phyloP scores from a whole-genome alignment of 2,888 invertebrate genomes.

The Eristalis intricaria region DNA sequence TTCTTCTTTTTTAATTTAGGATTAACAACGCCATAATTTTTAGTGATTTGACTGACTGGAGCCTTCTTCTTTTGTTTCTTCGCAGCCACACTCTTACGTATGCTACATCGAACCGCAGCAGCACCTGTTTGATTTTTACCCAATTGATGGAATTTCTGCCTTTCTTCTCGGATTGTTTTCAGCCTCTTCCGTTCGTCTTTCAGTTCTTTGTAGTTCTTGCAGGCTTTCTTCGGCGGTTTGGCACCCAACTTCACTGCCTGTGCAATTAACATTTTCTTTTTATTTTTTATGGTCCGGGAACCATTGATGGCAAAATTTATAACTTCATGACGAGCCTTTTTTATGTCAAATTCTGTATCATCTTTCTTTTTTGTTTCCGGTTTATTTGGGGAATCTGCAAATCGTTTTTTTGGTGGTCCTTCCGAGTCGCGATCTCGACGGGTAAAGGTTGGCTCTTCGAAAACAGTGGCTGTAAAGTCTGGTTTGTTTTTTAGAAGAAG shows the following conservation, averaged over 20 bases:
- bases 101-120: constrained; percentile 82
- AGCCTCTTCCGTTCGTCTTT: constrained; percentile 84
- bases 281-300: constrained; percentile 85
- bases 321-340: constrained; percentile 90
- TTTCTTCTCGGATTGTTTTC: constrained; percentile 82
- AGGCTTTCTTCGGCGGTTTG: constrained; percentile 87
- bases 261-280: constrained; percentile 89
- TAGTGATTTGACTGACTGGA: constrained; percentile 81
- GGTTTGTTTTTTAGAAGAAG: constrained; percentile 74
- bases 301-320: constrained; percentile 91
- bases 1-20: constrained; percentile 76
- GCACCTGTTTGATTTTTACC: constrained; percentile 85
- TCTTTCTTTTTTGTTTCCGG: constrained; percentile 30
- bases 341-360: constrained; percentile 85
- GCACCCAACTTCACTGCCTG: constrained; percentile 92
- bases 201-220: constrained; percentile 88
- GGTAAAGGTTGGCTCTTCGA: constrained; percentile 74
- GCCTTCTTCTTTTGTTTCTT: constrained; percentile 81
- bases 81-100: constrained; percentile 74
- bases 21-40: constrained; percentile 79
- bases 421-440: background rate
- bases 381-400: background rate
- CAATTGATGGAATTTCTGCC: constrained; percentile 82
- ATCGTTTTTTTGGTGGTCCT: background rate
- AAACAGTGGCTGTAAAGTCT: constrained; percentile 77